These are phyloP conservation scores for Streblospio benedicti DNA, from an alignment of 1,140 invertebrate genomes.

Conservation along the genomic window DNA sequence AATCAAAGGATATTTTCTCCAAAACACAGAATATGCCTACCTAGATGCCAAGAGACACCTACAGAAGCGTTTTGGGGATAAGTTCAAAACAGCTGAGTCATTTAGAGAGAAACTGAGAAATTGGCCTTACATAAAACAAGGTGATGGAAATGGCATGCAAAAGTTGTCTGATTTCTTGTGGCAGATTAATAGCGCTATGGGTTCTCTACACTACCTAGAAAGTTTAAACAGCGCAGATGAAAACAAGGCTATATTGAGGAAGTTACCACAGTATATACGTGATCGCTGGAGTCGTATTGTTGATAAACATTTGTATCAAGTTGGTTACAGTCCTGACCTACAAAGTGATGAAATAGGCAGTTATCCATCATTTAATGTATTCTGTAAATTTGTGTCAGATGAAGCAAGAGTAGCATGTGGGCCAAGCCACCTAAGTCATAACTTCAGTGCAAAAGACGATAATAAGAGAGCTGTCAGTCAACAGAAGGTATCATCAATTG, in stretches of 20 bases:
- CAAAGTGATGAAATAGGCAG: slow-evolving; percentile 2
- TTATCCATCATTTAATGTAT: slow-evolving; percentile 19
- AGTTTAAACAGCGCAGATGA: slow-evolving; percentile 22
- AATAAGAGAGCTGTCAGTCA: too few relatives aligned
- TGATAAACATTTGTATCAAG: too few relatives aligned
- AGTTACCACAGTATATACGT: slow-evolving; percentile 23
- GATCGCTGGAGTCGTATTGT: slow-evolving; percentile 17
- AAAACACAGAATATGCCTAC: too few relatives aligned
- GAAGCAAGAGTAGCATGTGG: slow-evolving; percentile 23
- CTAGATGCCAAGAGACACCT: background rate
- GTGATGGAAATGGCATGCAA: slow-evolving; percentile 13
- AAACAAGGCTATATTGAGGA: slow-evolving; percentile 21
- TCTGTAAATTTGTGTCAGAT: slow-evolving; percentile 17
- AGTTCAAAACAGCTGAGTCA: background rate
- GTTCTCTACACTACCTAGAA: slow-evolving; percentile 2
- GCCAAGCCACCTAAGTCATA: too few relatives aligned
- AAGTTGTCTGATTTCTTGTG: slow-evolving; percentile 20
- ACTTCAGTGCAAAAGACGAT: too few relatives aligned
- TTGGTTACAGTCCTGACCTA: too few relatives aligned
- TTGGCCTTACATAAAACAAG: slow-evolving; percentile 10
- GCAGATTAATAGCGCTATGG: slow-evolving; percentile 21
- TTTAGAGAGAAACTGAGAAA: slow-evolving; percentile 2
- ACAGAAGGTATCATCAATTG: too few relatives aligned
- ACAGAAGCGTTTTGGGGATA: background rate
- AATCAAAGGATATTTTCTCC: too few relatives aligned